Evolutionary conservation across 2,113 vertebrate species (phyloP).

Genomic region (Heterochromis multidens): DNA sequence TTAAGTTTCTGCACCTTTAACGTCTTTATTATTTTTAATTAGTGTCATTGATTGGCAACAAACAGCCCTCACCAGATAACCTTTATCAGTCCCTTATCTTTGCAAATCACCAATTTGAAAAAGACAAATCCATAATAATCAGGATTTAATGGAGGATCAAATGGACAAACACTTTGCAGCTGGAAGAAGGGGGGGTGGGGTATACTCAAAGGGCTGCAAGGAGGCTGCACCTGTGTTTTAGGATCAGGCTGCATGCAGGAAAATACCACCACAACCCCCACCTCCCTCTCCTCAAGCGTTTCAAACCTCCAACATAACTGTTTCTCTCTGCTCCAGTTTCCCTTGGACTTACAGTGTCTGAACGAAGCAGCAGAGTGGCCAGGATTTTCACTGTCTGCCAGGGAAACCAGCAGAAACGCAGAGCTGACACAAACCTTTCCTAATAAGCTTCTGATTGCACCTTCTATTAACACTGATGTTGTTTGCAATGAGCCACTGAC

Average conservation of each 20-base stretch:
- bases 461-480: background rate
- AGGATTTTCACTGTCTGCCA: background rate
- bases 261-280: constrained; percentile 41
- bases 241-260: constrained; percentile 61
- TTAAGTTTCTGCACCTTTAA: background rate
- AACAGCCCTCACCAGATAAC: background rate
- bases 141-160: constrained; percentile 63
- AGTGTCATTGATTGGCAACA: background rate
- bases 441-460: background rate
- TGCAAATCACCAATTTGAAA: constrained; percentile 40
- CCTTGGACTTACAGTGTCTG: background rate
- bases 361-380: background rate
- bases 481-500: background rate
- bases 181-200: background rate
- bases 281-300: constrained; percentile 2
- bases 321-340: constrained; percentile 52
- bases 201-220: constrained; percentile 13
- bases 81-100: background rate
- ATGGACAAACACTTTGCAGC: constrained; percentile 55
- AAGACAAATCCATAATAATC: constrained; percentile 66
- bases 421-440: background rate
- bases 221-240: constrained; percentile 72
- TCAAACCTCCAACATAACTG: constrained; percentile 16
- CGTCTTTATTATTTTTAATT: background rate
- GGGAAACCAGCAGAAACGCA: background rate